Conservation (phyloP, 2,888 invertebrate genomes). For the Lamproptera curius region DNA sequence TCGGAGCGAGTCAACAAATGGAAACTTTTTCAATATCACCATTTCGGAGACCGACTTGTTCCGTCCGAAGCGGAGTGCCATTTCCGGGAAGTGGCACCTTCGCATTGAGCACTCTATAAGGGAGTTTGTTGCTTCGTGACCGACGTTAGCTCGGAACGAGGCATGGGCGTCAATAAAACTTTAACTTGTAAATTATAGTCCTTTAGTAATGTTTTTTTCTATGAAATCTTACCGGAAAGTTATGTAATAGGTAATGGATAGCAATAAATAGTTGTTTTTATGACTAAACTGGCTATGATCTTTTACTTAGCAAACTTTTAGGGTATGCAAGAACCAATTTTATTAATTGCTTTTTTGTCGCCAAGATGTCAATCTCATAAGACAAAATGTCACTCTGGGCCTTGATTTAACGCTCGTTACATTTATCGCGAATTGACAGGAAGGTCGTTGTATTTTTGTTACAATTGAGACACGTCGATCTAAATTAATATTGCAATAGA, state of each 20-base stretch:
- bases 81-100: conserved; percentile 55
- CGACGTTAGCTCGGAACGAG: background rate
- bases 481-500: background rate
- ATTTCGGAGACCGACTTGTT: conserved; percentile 31
- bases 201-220: background rate
- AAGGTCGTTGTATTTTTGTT: conserved; percentile 3
- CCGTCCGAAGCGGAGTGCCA: conserved; percentile 33
- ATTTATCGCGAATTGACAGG: background rate
- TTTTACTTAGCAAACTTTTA: too few species aligned
- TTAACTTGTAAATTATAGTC: too few species aligned
- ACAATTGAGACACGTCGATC: background rate
- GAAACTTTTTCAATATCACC: conserved; percentile 32
- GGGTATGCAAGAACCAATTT: too few species aligned
- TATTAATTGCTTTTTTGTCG: background rate
- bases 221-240: too few species aligned
- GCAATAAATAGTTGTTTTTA: too few species aligned
- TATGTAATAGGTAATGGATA: too few species aligned
- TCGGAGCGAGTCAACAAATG: conserved; percentile 41
- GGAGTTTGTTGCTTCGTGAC: conserved; percentile 6
- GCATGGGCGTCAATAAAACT: too few species aligned
- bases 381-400: background rate
- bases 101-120: conserved; percentile 11
- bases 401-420: background rate
- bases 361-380: background rate
- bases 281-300: too few species aligned